Percentiles rank a stretch among this genome's conserved stretches.
phyloP scores from a whole-genome alignment of 2,888 invertebrate species.

The Timandra comae region DNA sequence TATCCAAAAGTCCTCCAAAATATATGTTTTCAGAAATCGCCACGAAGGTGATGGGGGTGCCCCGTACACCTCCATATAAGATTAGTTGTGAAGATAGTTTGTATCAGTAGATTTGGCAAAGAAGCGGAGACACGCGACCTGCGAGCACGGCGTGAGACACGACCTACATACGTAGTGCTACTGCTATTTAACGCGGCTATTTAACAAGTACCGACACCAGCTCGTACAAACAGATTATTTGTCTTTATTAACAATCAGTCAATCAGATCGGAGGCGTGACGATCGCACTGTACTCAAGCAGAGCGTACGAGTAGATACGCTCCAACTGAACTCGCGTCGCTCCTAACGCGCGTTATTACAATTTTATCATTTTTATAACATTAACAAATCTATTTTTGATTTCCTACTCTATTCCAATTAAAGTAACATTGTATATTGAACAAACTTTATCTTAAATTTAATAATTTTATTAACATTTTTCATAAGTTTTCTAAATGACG shows the following conservation, averaged over 20 bases:
- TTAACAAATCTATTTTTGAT: slow-evolving; percentile 32
- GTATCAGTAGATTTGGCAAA: slow-evolving; percentile 46
- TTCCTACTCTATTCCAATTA: slow-evolving; percentile 33
- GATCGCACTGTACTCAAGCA: no score
- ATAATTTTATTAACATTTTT: slow-evolving; percentile 35
- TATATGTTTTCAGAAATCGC: slow-evolving; percentile 51
- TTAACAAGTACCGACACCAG: no score
- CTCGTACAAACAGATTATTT: no score
- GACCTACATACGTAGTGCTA: slow-evolving; percentile 38
- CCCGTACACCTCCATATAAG: slow-evolving; percentile 21
- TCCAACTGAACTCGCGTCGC: no score
- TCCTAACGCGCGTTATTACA: no score
- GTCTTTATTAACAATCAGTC: no score
- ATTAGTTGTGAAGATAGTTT: slow-evolving; percentile 28
- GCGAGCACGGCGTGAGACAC: slow-evolving; percentile 28
- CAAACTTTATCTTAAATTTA: slow-evolving; percentile 33
- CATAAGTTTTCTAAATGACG: slow-evolving; percentile 33
- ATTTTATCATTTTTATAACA: slow-evolving; percentile 6
- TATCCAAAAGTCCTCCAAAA: slow-evolving; percentile 68
- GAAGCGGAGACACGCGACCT: slow-evolving; percentile 9
- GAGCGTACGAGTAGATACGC: not conserved
- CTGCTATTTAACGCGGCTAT: slow-evolving; percentile 34
- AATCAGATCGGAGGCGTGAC: no score
- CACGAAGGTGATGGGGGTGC: slow-evolving; percentile 39
- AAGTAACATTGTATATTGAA: slow-evolving; percentile 29